Conservation (phyloP, 2,113 vertebrate species). For the Conger conger region DNA sequence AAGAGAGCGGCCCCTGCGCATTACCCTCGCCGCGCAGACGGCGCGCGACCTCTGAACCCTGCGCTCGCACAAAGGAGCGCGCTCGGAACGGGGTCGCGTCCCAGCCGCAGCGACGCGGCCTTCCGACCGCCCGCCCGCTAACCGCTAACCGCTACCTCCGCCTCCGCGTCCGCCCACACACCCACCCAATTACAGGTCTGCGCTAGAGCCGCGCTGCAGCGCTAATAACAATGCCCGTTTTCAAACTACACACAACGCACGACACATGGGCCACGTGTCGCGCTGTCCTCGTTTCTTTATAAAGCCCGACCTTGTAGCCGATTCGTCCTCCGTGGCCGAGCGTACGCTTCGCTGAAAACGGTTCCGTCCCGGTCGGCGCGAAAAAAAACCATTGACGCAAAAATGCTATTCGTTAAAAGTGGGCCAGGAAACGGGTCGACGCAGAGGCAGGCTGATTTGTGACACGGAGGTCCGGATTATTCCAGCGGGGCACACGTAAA, state of each 20-base stretch:
- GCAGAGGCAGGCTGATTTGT: no score
- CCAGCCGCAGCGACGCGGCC: not conserved
- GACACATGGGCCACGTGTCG: not conserved
- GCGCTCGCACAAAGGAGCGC: slow-evolving; percentile 18
- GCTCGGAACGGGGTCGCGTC: slow-evolving; percentile 3
- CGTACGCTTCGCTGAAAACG: no score
- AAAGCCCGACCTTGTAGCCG: not conserved
- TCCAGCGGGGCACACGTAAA: not conserved
- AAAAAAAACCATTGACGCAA: no score
- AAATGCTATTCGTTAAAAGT: no score
- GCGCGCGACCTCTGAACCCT: slow-evolving; percentile 10
- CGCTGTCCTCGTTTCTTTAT: not conserved
- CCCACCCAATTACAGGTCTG: not conserved
- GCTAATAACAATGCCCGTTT: not conserved
- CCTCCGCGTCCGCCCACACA: not conserved
- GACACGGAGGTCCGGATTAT: not conserved
- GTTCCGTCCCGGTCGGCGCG: no score
- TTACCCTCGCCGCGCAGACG: slow-evolving; percentile 4
- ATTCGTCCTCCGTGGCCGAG: no score
- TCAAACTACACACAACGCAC: not conserved
- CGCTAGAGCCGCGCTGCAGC: not conserved
- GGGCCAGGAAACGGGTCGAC: no score
- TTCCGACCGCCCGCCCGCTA: not conserved
- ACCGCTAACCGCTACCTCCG: not conserved
- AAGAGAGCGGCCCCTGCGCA: slow-evolving; percentile 23